Percentiles rank a stretch among this genome's conserved stretches.
Evolutionary conservation across 2,797 vertebrate species (phyloP).

Genomic region (Mallotus villosus): DNA sequence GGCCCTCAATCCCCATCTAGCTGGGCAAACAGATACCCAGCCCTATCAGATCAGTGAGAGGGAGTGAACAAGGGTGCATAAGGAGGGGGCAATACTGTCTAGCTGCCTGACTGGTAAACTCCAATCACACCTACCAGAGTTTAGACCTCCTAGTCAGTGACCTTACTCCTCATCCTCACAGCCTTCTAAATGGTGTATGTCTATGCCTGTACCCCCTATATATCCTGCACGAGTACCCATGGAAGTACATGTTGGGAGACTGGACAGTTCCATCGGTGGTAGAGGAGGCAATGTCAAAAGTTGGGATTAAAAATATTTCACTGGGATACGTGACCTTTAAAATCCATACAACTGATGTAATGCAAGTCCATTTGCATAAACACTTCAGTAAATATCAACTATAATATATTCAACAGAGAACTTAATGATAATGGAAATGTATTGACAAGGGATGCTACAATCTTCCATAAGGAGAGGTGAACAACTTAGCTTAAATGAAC

Average conservation of each 20-base stretch:
- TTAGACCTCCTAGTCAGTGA: conserved; percentile 16
- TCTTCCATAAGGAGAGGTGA: too few species aligned
- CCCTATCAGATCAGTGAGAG: background rate
- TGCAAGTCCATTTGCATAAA: too few species aligned
- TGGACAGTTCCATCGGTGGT: background rate
- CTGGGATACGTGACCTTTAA: too few species aligned
- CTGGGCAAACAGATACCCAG: background rate
- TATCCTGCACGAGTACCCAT: background rate
- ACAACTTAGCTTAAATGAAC: too few species aligned
- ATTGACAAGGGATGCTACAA: too few species aligned
- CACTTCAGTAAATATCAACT: too few species aligned
- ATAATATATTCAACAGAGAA: too few species aligned
- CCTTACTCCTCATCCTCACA: conserved; percentile 12
- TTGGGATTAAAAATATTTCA: too few species aligned
- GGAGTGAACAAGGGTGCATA: background rate
- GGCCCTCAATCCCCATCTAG: background rate
- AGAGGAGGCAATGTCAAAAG: background rate
- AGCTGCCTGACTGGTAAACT: conserved; percentile 12
- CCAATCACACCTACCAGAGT: conserved; percentile 4
- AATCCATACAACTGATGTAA: too few species aligned
- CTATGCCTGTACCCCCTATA: background rate
- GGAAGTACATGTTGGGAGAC: background rate
- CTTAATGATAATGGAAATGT: too few species aligned
- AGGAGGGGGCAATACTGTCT: background rate
- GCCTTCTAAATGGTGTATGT: too few species aligned